Base-by-base conservation (phyloP, 2,888 invertebrate genomes). In the Globia sparganii region DNA sequence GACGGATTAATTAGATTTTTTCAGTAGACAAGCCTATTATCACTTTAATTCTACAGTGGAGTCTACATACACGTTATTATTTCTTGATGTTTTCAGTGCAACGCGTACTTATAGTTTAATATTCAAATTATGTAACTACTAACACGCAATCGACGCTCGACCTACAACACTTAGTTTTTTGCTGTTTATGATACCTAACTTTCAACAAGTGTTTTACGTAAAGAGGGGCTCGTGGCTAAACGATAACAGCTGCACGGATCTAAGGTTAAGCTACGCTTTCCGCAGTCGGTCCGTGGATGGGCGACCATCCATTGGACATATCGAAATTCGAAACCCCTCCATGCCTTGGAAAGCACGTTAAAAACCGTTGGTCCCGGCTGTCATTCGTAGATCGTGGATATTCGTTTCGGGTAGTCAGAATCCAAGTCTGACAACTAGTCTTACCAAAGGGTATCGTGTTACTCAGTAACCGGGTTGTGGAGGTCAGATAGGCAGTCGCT, bases 51-150 rank as follows among this genome's bases (percentile, higher is more conserved):
- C 70, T 37, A 67, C 59, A 66, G 61, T 56, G 40, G 34, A 18
- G 28, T 46, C 21, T n/a, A 56, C 58, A 40, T 34, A 65, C 46
- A 62, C 15, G 66, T 40, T 49, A 37, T 65, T 37, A 66, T 67
- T 59, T 40, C 72, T 62, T 18, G 58, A 56, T 37, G 31, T 62
- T 72, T 76, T 28, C 46, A 72, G 37, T 72, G 31, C 76, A 73
- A 43, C 28, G 61, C 59, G 15, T 43, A 62, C 46, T 34, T 61
- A 80, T 49, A 72, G 6, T 85, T 81, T 58, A 78, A 74, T 75
- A 80, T 86, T 84, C 67, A 75, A 77, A 75, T 86, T 77, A 86
- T 65, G 46, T 86, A 86, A 86, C 61, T 15, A 15, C 40, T 0
- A 25, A 61, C 84, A 77, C 72, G 87, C 81, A 85, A 84, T 59